Percentiles rank a stretch among this genome's conserved stretches.
These are phyloP conservation scores for Lepas anatifera DNA, from an alignment of 2,888 invertebrate species.

Conservation along the genomic window DNA sequence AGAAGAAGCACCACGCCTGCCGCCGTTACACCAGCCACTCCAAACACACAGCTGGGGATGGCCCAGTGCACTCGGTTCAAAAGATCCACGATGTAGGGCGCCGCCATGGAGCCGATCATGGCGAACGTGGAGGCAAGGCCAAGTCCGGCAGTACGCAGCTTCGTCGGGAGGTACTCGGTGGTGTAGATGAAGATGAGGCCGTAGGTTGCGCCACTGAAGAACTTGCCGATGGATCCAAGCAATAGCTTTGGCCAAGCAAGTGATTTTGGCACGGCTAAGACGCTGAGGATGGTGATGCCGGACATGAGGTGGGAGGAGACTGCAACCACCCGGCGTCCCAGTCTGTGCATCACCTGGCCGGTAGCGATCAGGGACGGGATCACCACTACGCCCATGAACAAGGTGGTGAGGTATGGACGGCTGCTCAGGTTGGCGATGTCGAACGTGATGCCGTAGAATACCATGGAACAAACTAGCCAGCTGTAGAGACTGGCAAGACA, in stretches of 20 bases:
- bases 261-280: slow-evolving; percentile 18
- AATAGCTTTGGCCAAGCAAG: slow-evolving; percentile 43
- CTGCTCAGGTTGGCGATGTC: no score
- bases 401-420: no score
- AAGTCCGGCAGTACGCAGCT: slow-evolving; percentile 72
- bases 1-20: slow-evolving; percentile 52
- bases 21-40: slow-evolving; percentile 53
- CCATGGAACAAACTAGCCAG: no score
- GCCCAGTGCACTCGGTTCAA: slow-evolving; percentile 22
- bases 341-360: no score
- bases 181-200: slow-evolving; percentile 72
- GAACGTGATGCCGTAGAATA: no score
- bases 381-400: no score
- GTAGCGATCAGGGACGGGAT: no score
- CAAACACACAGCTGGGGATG: slow-evolving; percentile 45
- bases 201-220: slow-evolving; percentile 70
- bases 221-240: slow-evolving; percentile 60
- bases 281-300: slow-evolving; percentile 19
- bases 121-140: slow-evolving; percentile 76
- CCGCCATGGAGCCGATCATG: slow-evolving; percentile 69
- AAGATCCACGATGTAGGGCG: slow-evolving; percentile 69
- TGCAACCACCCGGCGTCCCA: slow-evolving; percentile 52
- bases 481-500: no score
- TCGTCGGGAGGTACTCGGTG: slow-evolving; percentile 79
- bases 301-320: slow-evolving; percentile 32